Percentiles rank a stretch among this genome's conserved stretches.
Conservation (phyloP, 2,888 invertebrate genomes). For the Tiphia femorata region DNA sequence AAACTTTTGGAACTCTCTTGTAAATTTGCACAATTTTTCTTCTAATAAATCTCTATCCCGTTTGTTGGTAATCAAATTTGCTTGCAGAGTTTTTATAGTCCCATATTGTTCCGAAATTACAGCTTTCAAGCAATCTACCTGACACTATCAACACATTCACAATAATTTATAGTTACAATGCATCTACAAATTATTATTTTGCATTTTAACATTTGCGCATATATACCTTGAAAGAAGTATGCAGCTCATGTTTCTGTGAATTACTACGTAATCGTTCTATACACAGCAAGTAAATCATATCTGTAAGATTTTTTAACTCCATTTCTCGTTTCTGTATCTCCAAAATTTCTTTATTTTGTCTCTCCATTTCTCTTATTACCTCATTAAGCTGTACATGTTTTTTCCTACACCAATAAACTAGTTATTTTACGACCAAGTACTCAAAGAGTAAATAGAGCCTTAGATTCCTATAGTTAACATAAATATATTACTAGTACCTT, state of each 20-base stretch:
- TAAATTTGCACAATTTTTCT: constrained; percentile 61
- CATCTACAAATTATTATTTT: not conserved
- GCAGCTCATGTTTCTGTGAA: constrained; percentile 39
- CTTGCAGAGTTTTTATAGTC: constrained; percentile 18
- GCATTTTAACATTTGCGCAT: too few species aligned
- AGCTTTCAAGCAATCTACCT: constrained; percentile 41
- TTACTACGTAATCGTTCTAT: constrained; percentile 48
- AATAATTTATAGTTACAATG: not conserved
- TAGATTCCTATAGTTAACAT: too few species aligned
- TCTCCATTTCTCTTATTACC: constrained; percentile 34
- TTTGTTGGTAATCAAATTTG: constrained; percentile 22
- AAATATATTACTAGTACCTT: constrained; percentile 38
- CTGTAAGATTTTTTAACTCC: constrained; percentile 45
- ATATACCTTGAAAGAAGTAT: constrained; percentile 49
- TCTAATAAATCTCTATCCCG: constrained; percentile 53
- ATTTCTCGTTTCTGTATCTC: constrained; percentile 37
- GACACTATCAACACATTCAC: constrained; percentile 33
- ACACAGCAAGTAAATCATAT: constrained; percentile 44
- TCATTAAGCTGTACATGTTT: constrained; percentile 38
- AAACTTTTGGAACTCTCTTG: constrained; percentile 71
- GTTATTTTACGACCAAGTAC: not conserved
- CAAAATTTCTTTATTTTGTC: constrained; percentile 34
- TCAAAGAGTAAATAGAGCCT: too few species aligned
- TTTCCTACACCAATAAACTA: constrained; percentile 29
- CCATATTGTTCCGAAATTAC: constrained; percentile 34